Base-by-base conservation (phyloP, 2,888 invertebrate species). In the Andricus quercusramuli region DNA sequence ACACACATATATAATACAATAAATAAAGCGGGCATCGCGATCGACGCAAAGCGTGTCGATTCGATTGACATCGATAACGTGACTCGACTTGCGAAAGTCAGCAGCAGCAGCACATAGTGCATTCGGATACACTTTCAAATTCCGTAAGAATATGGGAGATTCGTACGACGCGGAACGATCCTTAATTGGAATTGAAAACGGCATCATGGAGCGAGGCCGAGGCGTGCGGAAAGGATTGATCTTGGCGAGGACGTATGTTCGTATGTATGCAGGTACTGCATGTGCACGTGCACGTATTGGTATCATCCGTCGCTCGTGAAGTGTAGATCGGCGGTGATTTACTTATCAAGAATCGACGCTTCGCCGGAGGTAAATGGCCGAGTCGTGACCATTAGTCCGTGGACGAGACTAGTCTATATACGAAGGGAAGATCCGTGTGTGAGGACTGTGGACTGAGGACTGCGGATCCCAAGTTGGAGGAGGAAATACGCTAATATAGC, bases 341-440 rank as follows among this genome's bases (percentile, higher is more conserved):
- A 93, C 92, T 94, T 93, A 93, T 92, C 93, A 93, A 93, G 93
- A 94, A 94, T 92, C 92, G 94, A 93, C 93, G 93, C 94, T 93
- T 93, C 93, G 94, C 94, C 93, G 94, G 94, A 94, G 94, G 94
- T 94, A 94, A 94, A 94, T 94, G 94, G 94, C 92, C 93, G 93
- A 94, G 93, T 94, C 94, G 94, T 94, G 94, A 94, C 94, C 94
- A 94, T 94, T 94, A 94, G 93, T 92, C 91, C 90, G 87, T 88
- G 89, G 88, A 87, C 84, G 88, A 84, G 86, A 81, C 81, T 79
- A 81, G 78, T 82, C 83, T 80, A 80, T 83, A 81, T 83, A 83
- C 81, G 77, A 80, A 77, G 81, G 83, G 81, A 79, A 80, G 78
- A 81, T 32, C 81, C 25, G 79, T 79, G 83, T 80, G 82, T 80